A percentile compares a stretch with the other conserved stretches of the same genome.
phyloP scores from a whole-genome alignment of 2,797 vertebrate species.

The Myotis myotis region DNA sequence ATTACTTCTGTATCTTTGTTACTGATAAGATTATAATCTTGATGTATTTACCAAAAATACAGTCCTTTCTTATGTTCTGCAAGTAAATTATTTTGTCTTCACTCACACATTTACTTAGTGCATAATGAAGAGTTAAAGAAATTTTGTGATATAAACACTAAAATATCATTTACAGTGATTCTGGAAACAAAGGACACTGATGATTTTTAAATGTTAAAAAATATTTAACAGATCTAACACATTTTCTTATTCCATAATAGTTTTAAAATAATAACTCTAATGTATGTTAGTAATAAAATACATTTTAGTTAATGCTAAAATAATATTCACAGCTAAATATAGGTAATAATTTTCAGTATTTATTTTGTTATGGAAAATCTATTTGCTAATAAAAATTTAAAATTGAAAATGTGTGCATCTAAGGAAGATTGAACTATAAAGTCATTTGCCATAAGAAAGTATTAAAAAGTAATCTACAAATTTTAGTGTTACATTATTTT shows the following conservation, averaged over 20 bases:
- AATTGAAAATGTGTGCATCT: constrained; percentile 11
- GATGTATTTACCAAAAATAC: constrained; percentile 75
- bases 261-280: constrained; percentile 56
- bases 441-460: constrained; percentile 47
- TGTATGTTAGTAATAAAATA: constrained; percentile 34
- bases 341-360: constrained; percentile 39
- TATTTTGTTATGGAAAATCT: constrained; percentile 51
- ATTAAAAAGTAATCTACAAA: constrained; percentile 48
- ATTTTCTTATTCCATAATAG: constrained; percentile 49
- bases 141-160: constrained; percentile 74
- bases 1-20: constrained; percentile 80
- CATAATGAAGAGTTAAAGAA: constrained; percentile 72
- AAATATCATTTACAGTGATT: constrained; percentile 73
- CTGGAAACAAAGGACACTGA: constrained; percentile 61
- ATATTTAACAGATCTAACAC: constrained; percentile 15
- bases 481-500: constrained; percentile 42
- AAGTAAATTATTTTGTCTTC: constrained; percentile 81
- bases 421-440: constrained; percentile 19
- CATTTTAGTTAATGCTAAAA: constrained; percentile 37
- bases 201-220: constrained; percentile 34
- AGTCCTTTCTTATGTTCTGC: constrained; percentile 76
- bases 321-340: constrained; percentile 35
- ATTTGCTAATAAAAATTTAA: constrained; percentile 40
- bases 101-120: constrained; percentile 78
- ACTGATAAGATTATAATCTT: constrained; percentile 78